These are phyloP conservation scores for Gadus macrocephalus DNA, from an alignment of 2,113 vertebrate genomes.

Conservation along the genomic window DNA sequence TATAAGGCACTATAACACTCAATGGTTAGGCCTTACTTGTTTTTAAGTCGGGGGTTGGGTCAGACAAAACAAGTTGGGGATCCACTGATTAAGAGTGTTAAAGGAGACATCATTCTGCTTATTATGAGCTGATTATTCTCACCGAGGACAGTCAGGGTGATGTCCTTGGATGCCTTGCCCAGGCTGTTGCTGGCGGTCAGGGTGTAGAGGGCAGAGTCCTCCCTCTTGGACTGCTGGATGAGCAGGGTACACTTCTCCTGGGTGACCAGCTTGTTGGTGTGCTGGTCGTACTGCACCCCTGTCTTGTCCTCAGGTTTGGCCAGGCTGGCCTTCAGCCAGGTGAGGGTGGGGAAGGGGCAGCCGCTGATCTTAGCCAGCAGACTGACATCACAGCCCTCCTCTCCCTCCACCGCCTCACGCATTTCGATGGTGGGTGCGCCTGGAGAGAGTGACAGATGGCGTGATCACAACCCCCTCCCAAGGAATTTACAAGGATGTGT, in stretches of 20 bases:
- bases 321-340: constrained; percentile 84
- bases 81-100: no score
- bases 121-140: constrained; percentile 23
- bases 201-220: constrained; percentile 86
- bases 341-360: constrained; percentile 90
- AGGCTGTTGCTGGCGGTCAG: constrained; percentile 89
- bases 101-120: no score
- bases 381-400: constrained; percentile 88
- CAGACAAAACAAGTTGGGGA: no score
- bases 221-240: constrained; percentile 87
- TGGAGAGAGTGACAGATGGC: constrained; percentile 45
- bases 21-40: no score
- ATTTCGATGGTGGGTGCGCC: constrained; percentile 89
- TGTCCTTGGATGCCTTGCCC: constrained; percentile 87
- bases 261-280: constrained; percentile 88
- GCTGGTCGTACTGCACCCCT: constrained; percentile 84
- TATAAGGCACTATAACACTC: no score
- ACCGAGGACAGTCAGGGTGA: constrained; percentile 90
- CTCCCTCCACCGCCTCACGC: constrained; percentile 89
- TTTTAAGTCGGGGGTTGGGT: no score
- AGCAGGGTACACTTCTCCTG: constrained; percentile 89
- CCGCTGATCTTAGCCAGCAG: constrained; percentile 91
- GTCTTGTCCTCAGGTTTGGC: constrained; percentile 88
- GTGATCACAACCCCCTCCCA: no score
- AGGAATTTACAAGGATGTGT: no score